phyloP scores from a whole-genome alignment of 1,140 invertebrate genomes.

The Eurosta solidaginis region DNA sequence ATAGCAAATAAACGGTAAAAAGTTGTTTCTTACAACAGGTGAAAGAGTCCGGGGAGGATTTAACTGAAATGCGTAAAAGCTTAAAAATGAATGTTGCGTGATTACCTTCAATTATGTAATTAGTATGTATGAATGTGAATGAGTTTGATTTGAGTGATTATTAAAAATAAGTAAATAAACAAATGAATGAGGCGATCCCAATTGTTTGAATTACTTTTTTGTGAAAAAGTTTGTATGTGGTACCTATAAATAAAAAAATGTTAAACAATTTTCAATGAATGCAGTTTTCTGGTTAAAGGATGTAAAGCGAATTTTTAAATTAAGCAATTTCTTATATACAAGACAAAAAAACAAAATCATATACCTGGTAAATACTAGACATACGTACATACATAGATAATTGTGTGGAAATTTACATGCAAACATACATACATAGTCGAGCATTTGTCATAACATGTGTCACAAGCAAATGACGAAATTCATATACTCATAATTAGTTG shows the following conservation, averaged over 20 bases:
- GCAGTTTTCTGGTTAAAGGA: not conserved
- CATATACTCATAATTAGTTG: too few relatives aligned
- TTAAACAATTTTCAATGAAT: too few relatives aligned
- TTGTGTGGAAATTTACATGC: too few relatives aligned
- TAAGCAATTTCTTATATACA: not conserved
- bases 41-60: too few relatives aligned
- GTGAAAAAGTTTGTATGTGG: too few relatives aligned
- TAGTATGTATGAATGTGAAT: not conserved
- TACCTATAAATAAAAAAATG: too few relatives aligned
- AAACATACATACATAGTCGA: not conserved
- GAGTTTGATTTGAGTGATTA: not conserved
- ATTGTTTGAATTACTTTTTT: not conserved
- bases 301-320: not conserved
- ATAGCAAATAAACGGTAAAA: too few relatives aligned
- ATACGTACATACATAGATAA: not conserved
- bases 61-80: too few relatives aligned
- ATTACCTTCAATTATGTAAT: not conserved
- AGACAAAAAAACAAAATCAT: not conserved
- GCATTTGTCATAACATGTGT: too few relatives aligned
- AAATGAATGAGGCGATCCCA: not conserved
- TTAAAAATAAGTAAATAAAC: not conserved
- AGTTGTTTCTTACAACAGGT: too few relatives aligned
- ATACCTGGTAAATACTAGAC: slow-evolving; percentile 14
- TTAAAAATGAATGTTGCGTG: too few relatives aligned
- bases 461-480: too few relatives aligned